A percentile compares a stretch with the other conserved stretches of the same genome.
Evolutionary conservation across 2,113 vertebrate genomes (phyloP).

Genomic region (Pygoscelis antarcticus): DNA sequence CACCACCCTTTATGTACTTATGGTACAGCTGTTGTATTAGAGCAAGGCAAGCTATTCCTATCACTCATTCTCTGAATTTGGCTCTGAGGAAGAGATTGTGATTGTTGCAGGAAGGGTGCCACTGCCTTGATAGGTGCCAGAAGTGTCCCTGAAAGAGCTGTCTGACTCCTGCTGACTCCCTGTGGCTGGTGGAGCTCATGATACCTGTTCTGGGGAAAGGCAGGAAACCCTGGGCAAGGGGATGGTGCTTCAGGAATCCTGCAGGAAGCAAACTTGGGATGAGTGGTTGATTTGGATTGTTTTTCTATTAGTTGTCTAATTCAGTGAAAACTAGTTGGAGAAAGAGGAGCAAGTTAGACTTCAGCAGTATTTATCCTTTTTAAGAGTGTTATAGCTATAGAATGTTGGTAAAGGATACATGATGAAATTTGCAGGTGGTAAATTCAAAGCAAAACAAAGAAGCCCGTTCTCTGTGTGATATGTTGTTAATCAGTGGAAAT

Average conservation of each 20-base stretch:
- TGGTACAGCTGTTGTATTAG: neutral
- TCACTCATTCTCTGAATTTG: neutral
- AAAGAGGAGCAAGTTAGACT: neutral
- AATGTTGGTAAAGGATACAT: neutral
- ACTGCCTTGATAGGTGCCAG: neutral
- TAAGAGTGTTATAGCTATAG: neutral
- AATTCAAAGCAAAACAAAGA: neutral
- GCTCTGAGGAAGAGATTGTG: neutral
- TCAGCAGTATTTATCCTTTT: neutral
- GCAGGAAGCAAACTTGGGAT: neutral
- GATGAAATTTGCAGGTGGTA: neutral
- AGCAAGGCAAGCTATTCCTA: neutral
- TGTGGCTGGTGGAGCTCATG: neutral
- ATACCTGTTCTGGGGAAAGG: neutral
- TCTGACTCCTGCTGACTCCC: neutral
- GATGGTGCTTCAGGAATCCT: neutral
- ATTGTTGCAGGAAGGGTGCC: neutral
- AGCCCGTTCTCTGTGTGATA: neutral
- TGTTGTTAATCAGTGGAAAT: neutral
- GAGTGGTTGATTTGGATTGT: neutral
- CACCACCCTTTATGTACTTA: neutral
- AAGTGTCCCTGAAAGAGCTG: neutral
- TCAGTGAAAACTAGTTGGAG: neutral
- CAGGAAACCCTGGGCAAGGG: neutral
- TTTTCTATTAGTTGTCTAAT: neutral